Conservation (phyloP, 2,113 vertebrate genomes). For the Chitala chitala region DNA sequence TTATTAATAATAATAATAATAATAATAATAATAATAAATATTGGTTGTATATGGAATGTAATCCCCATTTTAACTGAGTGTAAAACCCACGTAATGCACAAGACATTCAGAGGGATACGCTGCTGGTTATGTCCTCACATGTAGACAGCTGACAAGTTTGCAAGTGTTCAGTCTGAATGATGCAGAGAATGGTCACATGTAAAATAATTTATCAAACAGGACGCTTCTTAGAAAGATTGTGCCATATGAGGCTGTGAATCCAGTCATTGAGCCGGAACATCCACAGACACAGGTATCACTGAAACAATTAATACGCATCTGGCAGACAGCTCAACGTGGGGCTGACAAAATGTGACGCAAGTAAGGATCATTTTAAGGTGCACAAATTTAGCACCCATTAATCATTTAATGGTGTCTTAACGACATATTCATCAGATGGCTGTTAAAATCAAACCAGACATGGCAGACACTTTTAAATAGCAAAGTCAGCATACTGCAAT, state of each 20-base stretch:
- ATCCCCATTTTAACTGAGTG: too few relatives aligned
- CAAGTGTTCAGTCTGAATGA: not conserved
- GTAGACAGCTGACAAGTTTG: not conserved
- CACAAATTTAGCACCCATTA: slow-evolving; percentile 79
- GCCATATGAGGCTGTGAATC: slow-evolving; percentile 43
- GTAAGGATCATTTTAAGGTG: slow-evolving; percentile 77
- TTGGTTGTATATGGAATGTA: too few relatives aligned
- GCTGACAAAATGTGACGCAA: slow-evolving; percentile 86
- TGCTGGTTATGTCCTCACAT: not conserved
- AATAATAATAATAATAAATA: too few relatives aligned
- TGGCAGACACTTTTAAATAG: not conserved
- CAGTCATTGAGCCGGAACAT: slow-evolving; percentile 58
- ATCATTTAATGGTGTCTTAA: slow-evolving; percentile 78
- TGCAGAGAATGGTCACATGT: slow-evolving; percentile 7
- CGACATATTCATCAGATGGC: slow-evolving; percentile 51
- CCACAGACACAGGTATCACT: slow-evolving; percentile 72
- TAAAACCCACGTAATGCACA: too few relatives aligned
- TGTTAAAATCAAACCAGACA: not conserved
- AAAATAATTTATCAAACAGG: slow-evolving; percentile 36
- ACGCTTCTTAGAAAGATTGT: slow-evolving; percentile 26
- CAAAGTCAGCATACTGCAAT: not conserved
- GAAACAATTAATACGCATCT: slow-evolving; percentile 86
- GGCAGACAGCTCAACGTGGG: slow-evolving; percentile 79
- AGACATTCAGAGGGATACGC: not conserved
- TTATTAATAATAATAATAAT: too few relatives aligned